phyloP scores from a whole-genome alignment of 2,113 vertebrate genomes.

The Pavo muticus region DNA sequence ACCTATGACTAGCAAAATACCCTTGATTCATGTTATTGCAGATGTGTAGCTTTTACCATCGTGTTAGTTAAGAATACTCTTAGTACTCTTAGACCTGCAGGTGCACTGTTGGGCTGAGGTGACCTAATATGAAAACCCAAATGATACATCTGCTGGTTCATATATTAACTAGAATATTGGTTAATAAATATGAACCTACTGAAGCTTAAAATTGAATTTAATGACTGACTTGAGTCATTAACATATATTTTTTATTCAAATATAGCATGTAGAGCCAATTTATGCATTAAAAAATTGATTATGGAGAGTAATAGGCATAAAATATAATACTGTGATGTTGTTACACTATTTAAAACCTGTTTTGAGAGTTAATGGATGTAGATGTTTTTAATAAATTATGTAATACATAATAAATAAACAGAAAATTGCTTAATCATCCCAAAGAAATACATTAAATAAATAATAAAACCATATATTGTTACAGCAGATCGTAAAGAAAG shows the following conservation, averaged over 20 bases:
- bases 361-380: neutral
- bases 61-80: neutral
- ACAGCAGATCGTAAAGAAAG: neutral
- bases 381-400: neutral
- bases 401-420: neutral
- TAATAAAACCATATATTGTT: neutral
- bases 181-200: neutral
- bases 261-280: neutral
- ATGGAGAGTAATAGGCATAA: neutral
- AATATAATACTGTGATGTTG: neutral
- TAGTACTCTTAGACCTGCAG: neutral
- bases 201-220: neutral
- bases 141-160: neutral
- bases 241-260: neutral
- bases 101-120: neutral
- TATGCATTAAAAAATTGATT: neutral
- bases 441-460: neutral
- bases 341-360: neutral
- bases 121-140: neutral
- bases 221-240: neutral
- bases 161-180: neutral
- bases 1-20: neutral
- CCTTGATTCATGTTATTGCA: neutral
- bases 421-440: neutral
- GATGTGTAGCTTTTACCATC: neutral